phyloP scores from a whole-genome alignment of 2,888 invertebrate species.

The Cosmia trapezina region DNA sequence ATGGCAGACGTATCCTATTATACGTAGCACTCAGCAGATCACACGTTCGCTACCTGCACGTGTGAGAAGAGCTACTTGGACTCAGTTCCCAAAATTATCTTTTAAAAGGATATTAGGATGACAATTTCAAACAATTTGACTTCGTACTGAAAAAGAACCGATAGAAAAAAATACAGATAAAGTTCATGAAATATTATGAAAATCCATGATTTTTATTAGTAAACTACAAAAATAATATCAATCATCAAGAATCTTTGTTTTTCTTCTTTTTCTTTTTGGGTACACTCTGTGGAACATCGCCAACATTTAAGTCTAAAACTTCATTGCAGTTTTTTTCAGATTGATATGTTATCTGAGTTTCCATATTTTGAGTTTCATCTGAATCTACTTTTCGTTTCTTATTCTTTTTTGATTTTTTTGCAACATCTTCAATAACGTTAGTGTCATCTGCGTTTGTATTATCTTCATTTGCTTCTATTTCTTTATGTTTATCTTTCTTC shows the following conservation, averaged over 20 bases:
- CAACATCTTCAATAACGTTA: conserved; percentile 6
- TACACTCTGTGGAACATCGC: conserved; percentile 3
- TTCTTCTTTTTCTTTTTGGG: conserved; percentile 63
- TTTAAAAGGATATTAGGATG: too few species aligned
- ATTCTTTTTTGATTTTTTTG: conserved; percentile 62
- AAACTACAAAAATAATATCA: conserved; percentile 21
- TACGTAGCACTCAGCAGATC: too few species aligned
- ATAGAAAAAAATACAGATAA: neutral
- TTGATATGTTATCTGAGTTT: conserved; percentile 15
- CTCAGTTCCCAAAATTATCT: too few species aligned
- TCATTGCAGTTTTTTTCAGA: conserved; percentile 33
- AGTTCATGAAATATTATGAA: neutral
- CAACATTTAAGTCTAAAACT: neutral
- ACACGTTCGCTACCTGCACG: too few species aligned
- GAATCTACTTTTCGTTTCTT: conserved; percentile 65
- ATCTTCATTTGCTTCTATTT: conserved; percentile 35
- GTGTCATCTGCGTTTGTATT: conserved; percentile 5
- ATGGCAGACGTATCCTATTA: too few species aligned
- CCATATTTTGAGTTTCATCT: conserved; percentile 22
- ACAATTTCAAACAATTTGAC: neutral
- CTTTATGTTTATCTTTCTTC: conserved; percentile 66
- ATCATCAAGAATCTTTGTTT: conserved; percentile 36
- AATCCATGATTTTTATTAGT: conserved; percentile 16
- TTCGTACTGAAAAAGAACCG: neutral
- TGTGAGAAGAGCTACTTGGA: too few species aligned